These are phyloP conservation scores for Labia minor DNA, from an alignment of 2,888 invertebrate species.

Conservation along the genomic window DNA sequence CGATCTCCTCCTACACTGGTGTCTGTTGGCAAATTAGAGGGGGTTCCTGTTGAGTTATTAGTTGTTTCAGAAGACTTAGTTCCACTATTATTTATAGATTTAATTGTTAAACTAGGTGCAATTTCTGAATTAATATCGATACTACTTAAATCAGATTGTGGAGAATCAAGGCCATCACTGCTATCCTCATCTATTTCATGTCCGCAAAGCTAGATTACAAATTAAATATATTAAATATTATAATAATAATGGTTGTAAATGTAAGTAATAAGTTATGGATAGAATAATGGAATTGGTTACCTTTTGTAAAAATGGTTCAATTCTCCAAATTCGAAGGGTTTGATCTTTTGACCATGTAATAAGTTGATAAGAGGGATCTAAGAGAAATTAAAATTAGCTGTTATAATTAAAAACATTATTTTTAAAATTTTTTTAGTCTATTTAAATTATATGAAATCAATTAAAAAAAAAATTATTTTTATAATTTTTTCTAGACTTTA, in stretches of 20 bases:
- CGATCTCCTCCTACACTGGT: constrained; percentile 3
- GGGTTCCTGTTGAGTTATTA: neutral
- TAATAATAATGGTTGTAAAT: no score
- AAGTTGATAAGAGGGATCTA: constrained; percentile 59
- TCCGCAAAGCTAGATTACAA: constrained; percentile 49
- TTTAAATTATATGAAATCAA: neutral
- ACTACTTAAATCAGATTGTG: constrained; percentile 14
- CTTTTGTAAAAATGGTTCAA: constrained; percentile 74
- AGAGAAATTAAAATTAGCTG: no score
- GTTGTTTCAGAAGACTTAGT: constrained; percentile 14
- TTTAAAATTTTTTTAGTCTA: no score
- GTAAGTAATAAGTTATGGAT: constrained; percentile 14
- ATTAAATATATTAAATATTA: constrained; percentile 17
- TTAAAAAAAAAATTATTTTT: constrained; percentile 14
- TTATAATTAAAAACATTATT: no score
- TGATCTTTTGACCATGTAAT: constrained; percentile 95
- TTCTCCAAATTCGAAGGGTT: constrained; percentile 79
- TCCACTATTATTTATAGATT: neutral
- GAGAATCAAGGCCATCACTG: neutral
- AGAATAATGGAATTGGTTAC: constrained; percentile 29
- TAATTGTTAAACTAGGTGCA: constrained; percentile 14
- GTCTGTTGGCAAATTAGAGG: constrained; percentile 2
- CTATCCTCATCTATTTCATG: constrained; percentile 50
- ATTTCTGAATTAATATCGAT: neutral
- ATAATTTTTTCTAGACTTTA: no score